Conservation (phyloP, 35 echinoderm and acorn worm genomes). For the Lytechinus pictus region DNA sequence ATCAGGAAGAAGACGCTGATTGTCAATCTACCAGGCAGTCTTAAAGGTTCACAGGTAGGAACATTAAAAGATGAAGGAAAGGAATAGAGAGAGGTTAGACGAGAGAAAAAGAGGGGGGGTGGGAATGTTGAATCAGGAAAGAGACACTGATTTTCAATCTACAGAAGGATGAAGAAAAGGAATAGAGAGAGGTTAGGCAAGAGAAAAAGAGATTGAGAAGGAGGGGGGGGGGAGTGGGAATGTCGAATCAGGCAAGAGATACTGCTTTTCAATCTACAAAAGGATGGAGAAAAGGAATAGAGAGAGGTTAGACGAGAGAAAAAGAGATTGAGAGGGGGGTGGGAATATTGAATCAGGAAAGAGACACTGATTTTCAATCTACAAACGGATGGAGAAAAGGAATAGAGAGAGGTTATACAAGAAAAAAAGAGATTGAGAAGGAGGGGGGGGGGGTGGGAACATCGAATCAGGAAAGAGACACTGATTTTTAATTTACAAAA, state of each 20-base stretch:
- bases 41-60: conserved; percentile 87
- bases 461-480: too few relatives aligned
- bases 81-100: not conserved
- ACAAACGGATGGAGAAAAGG: conserved; percentile 47
- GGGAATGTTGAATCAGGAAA: conserved; percentile 72
- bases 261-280: too few relatives aligned
- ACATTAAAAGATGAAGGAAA: not conserved
- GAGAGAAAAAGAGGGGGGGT: not conserved
- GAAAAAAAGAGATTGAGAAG: not conserved
- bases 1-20: conserved; percentile 78
- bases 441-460: not conserved
- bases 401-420: not conserved
- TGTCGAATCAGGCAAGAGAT: too few relatives aligned
- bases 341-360: conserved; percentile 70
- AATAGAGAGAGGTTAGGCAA: not conserved
- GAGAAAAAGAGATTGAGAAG: not conserved
- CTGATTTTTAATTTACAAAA: too few relatives aligned
- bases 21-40: conserved; percentile 89
- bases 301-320: not conserved
- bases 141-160: conserved; percentile 85
- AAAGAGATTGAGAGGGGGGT: not conserved
- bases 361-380: conserved; percentile 85
- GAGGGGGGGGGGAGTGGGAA: not conserved
- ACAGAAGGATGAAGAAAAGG: conserved; percentile 51
- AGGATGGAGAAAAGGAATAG: not conserved